Evolutionary conservation across 2,113 vertebrate genomes (phyloP).

Genomic region (Genyomyrus donnyi): DNA sequence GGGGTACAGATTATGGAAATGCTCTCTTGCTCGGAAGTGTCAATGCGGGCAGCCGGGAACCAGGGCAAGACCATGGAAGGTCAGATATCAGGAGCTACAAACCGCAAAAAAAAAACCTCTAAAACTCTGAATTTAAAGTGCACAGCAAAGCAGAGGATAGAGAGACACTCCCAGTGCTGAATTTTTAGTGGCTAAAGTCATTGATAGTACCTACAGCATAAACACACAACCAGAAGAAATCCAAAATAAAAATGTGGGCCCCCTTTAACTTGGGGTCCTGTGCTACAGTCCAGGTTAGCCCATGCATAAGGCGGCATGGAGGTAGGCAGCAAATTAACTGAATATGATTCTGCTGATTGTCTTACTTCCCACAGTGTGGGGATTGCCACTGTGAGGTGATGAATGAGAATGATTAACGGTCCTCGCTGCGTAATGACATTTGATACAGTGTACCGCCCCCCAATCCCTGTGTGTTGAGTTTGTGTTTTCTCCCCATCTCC

Average conservation of each 20-base stretch:
- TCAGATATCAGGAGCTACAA: background rate
- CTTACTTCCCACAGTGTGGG: background rate
- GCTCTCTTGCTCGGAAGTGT: background rate
- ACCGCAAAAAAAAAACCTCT: background rate
- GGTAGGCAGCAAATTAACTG: background rate
- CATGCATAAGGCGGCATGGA: background rate
- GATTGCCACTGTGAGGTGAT: background rate
- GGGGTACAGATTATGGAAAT: background rate
- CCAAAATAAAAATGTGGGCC: background rate
- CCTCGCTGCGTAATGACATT: background rate
- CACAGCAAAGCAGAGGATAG: background rate
- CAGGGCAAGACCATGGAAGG: background rate
- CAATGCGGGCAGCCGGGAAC: background rate
- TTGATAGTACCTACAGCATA: background rate
- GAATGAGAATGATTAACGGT: background rate
- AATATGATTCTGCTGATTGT: background rate
- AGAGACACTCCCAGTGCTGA: background rate
- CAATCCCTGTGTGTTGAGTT: background rate
- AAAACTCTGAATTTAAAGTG: background rate
- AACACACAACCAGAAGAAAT: background rate
- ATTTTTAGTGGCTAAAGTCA: background rate
- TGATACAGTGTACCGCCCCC: background rate
- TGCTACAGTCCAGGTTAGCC: background rate
- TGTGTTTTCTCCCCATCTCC: background rate
- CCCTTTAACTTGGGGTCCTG: background rate